phyloP scores from a whole-genome alignment of 2,797 vertebrate genomes.

The Argya squamiceps region DNA sequence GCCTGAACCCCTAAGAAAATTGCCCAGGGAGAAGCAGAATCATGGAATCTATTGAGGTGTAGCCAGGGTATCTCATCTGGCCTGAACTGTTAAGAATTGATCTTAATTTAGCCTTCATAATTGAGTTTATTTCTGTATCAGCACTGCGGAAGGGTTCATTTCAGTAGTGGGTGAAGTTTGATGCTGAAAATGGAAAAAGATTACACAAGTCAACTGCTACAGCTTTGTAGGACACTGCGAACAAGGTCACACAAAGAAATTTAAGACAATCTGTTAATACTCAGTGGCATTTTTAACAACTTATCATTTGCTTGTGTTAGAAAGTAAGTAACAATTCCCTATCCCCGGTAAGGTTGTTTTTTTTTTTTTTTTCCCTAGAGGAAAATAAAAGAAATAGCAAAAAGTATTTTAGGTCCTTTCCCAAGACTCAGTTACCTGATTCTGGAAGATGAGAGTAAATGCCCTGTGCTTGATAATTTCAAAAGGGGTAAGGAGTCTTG shows the following conservation, averaged over 20 bases:
- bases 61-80: background rate
- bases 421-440: background rate
- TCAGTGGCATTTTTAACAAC: background rate
- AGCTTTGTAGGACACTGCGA: conserved; percentile 1
- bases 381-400: background rate
- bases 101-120: conserved; percentile 25
- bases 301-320: background rate
- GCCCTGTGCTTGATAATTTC: background rate
- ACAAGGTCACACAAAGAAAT: conserved; percentile 35
- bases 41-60: background rate
- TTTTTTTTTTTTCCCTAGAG: no score
- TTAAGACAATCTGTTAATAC: background rate
- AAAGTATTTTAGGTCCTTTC: background rate
- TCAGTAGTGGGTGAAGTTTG: conserved; percentile 37
- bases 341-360: background rate
- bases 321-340: background rate
- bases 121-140: conserved; percentile 55
- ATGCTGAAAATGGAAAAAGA: conserved; percentile 59
- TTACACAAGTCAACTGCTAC: conserved; percentile 27
- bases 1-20: background rate
- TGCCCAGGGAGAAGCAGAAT: background rate
- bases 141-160: background rate
- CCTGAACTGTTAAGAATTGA: background rate
- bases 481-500: background rate
- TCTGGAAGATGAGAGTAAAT: background rate